Evolutionary conservation across 2,797 vertebrate species (phyloP).

Genomic region (Podarcis lilfordi): DNA sequence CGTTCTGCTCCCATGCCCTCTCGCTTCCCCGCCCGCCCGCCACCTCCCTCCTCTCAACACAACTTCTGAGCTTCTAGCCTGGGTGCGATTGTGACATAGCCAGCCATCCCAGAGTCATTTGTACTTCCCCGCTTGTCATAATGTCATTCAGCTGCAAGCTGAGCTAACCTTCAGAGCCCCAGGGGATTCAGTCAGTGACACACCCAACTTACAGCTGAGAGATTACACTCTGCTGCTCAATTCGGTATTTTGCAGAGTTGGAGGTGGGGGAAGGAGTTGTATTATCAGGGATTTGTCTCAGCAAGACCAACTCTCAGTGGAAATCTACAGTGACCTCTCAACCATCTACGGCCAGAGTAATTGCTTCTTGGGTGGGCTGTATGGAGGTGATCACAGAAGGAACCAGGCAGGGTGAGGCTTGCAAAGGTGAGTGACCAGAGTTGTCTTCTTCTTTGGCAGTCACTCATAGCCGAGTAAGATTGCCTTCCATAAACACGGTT

Average conservation of each 20-base stretch:
- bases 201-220: background rate
- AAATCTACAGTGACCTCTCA: no score
- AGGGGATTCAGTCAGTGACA: background rate
- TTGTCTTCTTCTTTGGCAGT: rapidly evolving
- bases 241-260: background rate
- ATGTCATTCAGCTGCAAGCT: background rate
- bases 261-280: no score
- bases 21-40: background rate
- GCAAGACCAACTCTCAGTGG: background rate
- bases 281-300: background rate
- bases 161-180: background rate
- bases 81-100: background rate
- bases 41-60: no score
- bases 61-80: background rate
- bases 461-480: no score
- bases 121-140: background rate
- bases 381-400: background rate
- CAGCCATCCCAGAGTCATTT: background rate
- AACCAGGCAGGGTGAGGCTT: background rate
- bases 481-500: no score
- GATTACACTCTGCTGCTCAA: background rate
- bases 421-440: background rate
- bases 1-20: background rate
- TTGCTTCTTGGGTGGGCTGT: no score
- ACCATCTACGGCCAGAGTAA: no score